These are phyloP conservation scores for Cinclus mexicanus DNA, from an alignment of 2,113 vertebrate genomes.

Conservation along the genomic window DNA sequence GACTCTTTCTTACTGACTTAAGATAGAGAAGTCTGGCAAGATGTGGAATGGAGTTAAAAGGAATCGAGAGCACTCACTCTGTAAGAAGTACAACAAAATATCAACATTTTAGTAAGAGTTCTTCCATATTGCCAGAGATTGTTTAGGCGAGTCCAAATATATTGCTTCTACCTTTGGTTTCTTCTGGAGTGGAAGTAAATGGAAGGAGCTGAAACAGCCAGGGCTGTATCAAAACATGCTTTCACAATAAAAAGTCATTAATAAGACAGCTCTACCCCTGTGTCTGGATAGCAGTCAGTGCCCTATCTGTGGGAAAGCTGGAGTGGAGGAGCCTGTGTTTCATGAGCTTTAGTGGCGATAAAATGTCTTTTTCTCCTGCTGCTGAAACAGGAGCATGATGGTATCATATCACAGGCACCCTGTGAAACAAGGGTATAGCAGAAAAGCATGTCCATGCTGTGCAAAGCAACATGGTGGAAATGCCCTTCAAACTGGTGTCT, in stretches of 20 bases:
- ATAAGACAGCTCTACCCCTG: not conserved
- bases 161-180: not conserved
- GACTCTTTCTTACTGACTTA: not conserved
- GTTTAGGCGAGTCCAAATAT: not conserved
- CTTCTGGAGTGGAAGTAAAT: not conserved
- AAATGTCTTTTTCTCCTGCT: not conserved
- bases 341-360: not conserved
- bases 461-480: not conserved
- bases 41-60: not conserved
- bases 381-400: not conserved
- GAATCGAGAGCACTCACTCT: not conserved
- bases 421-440: not conserved
- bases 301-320: not conserved
- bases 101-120: not conserved
- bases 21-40: not conserved
- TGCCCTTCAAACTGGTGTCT: not conserved
- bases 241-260: not conserved
- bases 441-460: not conserved
- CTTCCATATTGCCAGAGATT: not conserved
- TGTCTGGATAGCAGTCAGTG: not conserved
- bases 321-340: not conserved
- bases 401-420: not conserved
- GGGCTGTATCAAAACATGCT: not conserved
- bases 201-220: not conserved
- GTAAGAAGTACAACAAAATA: not conserved